These are phyloP conservation scores for Copsychus sechellarum DNA, from an alignment of 2,113 vertebrate genomes.

Conservation along the genomic window DNA sequence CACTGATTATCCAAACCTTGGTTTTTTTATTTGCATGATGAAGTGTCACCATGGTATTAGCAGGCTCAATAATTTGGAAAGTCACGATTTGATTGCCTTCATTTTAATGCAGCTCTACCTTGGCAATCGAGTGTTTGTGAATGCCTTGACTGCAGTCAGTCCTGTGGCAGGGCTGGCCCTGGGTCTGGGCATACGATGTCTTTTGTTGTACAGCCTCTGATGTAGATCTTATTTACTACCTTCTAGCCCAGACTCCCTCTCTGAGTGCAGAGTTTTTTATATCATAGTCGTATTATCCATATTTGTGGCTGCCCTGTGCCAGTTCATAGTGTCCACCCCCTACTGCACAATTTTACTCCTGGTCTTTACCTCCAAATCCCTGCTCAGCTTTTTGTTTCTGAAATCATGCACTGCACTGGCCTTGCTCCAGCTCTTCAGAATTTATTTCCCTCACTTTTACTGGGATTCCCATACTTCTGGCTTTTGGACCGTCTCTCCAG, in stretches of 20 bases:
- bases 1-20: neutral
- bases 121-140: neutral
- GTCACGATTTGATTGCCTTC: neutral
- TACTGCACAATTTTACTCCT: neutral
- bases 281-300: neutral
- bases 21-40: neutral
- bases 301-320: neutral
- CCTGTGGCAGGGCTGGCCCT: neutral
- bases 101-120: neutral
- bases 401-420: neutral
- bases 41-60: neutral
- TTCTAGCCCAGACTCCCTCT: neutral
- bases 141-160: neutral
- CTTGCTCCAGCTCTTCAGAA: neutral
- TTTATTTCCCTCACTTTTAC: neutral
- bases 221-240: accelerated
- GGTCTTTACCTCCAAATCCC: neutral
- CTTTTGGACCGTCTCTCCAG: neutral
- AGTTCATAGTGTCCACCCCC: accelerated
- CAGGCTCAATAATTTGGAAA: neutral
- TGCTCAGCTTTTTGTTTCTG: neutral
- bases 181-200: accelerated
- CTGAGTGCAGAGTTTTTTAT: neutral
- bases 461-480: neutral
- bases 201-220: neutral